Evolutionary conservation across 2,113 vertebrate genomes (phyloP).

Genomic region (Dicrurus megarhynchus): DNA sequence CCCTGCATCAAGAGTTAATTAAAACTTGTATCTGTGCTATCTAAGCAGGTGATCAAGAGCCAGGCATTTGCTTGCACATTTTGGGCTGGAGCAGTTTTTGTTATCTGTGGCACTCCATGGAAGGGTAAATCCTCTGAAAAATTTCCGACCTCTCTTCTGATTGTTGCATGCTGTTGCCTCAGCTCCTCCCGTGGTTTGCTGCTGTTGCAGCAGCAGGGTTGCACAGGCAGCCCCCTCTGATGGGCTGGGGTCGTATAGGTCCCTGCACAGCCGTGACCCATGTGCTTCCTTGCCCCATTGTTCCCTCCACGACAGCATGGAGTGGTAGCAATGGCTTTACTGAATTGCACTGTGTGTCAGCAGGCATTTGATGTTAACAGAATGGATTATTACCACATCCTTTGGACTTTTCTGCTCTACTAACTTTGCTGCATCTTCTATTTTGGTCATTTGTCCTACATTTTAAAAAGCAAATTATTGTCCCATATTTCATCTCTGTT

Average conservation of each 20-base stretch:
- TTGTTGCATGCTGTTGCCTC: neutral
- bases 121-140: neutral
- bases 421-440: conserved; percentile 51
- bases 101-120: neutral
- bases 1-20: conserved; percentile 16
- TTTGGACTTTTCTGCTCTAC: conserved; percentile 60
- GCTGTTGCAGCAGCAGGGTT: neutral
- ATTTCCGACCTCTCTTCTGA: neutral
- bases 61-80: fast-evolving
- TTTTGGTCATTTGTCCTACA: conserved; percentile 53
- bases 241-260: neutral
- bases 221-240: neutral
- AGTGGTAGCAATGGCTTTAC: neutral
- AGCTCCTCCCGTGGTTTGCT: fast-evolving
- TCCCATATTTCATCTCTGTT: neutral
- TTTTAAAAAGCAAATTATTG: conserved; percentile 10
- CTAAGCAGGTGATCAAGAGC: neutral
- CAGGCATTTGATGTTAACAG: neutral
- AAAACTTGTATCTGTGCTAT: neutral
- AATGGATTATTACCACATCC: neutral
- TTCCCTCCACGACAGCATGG: neutral
- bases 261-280: neutral
- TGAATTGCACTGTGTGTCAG: neutral
- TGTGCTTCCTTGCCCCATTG: fast-evolving
- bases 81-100: neutral